Evolutionary conservation across 1,140 invertebrate species (phyloP).

Genomic region (Dendrolimus kikuchii): DNA sequence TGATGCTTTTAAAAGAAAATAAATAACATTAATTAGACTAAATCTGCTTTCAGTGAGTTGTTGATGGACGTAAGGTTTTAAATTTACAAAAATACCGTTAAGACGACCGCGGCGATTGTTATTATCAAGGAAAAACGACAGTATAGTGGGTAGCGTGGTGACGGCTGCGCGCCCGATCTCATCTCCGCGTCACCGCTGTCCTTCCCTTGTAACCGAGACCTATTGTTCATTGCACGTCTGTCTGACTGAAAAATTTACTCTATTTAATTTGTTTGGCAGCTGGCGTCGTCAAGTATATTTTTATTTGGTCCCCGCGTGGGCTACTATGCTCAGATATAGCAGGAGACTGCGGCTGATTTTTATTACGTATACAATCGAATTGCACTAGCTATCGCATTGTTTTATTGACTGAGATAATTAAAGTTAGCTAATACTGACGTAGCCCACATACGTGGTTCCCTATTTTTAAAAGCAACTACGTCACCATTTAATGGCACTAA

Average conservation of each 20-base stretch:
- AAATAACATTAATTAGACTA: conserved; percentile 12
- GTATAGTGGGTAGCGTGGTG: neutral
- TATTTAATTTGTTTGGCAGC: conserved; percentile 66
- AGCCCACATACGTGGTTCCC: neutral
- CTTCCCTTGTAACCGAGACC: conserved; percentile 48
- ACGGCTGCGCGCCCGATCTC: conserved; percentile 1
- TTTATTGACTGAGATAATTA: conserved; percentile 45
- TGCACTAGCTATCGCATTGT: conserved; percentile 37
- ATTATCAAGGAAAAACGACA: neutral
- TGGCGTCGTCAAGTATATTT: conserved; percentile 51
- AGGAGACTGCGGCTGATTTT: conserved; percentile 57
- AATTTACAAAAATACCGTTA: conserved; percentile 10
- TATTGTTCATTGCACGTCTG: conserved; percentile 52
- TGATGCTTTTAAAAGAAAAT: conserved; percentile 3
- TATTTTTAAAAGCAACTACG: no score
- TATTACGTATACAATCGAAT: conserved; percentile 44
- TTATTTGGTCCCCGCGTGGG: conserved; percentile 50
- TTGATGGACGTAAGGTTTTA: conserved; percentile 10
- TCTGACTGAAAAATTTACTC: conserved; percentile 56
- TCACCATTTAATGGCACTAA: no score
- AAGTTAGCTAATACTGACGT: conserved; percentile 32
- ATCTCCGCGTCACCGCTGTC: conserved; percentile 32
- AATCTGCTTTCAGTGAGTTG: neutral
- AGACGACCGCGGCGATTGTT: neutral
- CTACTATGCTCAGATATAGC: conserved; percentile 37